phyloP scores from a whole-genome alignment of 1,140 invertebrate species.

The Eupristina koningsbergeri region DNA sequence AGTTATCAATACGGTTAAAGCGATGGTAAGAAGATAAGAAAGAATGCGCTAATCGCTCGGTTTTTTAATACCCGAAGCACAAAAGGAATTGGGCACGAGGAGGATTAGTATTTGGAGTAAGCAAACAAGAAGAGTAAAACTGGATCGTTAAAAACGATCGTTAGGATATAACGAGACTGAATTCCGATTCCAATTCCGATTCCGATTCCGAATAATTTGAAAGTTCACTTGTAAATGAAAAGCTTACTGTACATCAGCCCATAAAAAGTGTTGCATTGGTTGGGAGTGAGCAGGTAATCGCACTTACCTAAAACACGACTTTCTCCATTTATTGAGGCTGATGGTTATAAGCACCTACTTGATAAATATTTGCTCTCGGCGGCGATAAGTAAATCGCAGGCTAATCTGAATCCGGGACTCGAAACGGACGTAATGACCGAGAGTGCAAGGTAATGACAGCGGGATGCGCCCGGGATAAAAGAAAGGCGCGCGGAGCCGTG shows the following conservation, averaged over 20 bases:
- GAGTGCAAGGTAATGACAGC: background rate
- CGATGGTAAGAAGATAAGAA: no score
- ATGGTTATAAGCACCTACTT: background rate
- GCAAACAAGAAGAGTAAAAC: no score
- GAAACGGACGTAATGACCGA: background rate
- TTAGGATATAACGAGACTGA: no score
- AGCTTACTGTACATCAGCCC: background rate
- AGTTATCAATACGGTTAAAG: no score
- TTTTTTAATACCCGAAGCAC: no score
- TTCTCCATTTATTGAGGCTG: slow-evolving; percentile 2
- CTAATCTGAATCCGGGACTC: background rate
- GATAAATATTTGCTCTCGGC: background rate
- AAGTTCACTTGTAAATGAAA: background rate
- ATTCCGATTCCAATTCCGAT: no score
- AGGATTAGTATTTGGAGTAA: no score
- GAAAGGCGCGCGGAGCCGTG: background rate
- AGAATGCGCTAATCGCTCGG: no score
- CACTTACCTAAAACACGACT: background rate
- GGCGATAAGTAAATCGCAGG: background rate
- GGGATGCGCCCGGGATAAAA: background rate
- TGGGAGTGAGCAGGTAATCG: background rate
- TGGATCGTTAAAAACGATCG: no score
- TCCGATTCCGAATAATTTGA: no score
- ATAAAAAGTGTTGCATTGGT: background rate
- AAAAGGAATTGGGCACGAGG: no score